phyloP scores from a whole-genome alignment of 1,140 invertebrate genomes.

The Holotrichia oblita region DNA sequence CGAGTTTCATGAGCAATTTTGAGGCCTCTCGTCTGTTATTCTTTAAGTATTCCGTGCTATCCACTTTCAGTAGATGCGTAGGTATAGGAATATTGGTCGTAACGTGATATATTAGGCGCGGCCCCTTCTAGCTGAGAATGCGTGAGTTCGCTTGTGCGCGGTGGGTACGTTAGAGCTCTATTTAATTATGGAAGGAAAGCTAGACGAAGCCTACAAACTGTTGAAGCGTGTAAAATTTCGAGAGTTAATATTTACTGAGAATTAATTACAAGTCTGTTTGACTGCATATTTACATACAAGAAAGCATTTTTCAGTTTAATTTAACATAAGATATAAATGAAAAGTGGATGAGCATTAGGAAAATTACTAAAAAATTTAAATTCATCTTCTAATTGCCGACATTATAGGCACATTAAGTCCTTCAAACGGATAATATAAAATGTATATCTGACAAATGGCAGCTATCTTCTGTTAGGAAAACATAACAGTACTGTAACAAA shows the following conservation, averaged over 20 bases:
- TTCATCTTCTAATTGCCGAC: no score
- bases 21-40: constrained; percentile 15
- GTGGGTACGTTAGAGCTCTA: background rate
- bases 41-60: constrained; percentile 29
- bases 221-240: background rate
- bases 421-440: no score
- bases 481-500: no score
- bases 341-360: no score
- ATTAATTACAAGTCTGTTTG: background rate
- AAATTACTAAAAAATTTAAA: no score
- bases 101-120: constrained; percentile 1
- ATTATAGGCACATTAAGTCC: no score
- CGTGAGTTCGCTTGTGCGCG: background rate
- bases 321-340: no score
- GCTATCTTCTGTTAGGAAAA: no score
- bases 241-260: background rate
- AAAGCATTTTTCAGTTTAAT: no score
- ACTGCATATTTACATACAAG: no score
- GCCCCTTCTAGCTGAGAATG: background rate
- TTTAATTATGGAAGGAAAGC: constrained; percentile 7
- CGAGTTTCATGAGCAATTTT: constrained; percentile 24
- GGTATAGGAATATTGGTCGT: background rate
- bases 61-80: background rate
- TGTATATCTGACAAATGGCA: no score
- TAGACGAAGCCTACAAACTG: constrained; percentile 9